phyloP scores from a whole-genome alignment of 2,113 vertebrate genomes.

The Chiloscyllium plagiosum region DNA sequence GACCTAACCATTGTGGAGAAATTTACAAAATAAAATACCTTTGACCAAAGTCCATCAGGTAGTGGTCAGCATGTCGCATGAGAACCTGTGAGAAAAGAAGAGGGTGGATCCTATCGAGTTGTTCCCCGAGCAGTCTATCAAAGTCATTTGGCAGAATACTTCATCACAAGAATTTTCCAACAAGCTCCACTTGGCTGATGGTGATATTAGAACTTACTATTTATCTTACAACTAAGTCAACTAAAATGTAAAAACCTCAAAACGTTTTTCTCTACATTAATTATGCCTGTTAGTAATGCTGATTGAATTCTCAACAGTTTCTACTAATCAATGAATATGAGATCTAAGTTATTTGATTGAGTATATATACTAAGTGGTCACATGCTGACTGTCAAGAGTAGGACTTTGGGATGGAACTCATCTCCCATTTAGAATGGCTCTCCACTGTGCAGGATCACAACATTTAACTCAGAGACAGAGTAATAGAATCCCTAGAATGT shows the following conservation, averaged over 20 bases:
- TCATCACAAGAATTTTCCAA: too few relatives aligned
- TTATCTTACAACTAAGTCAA: not conserved
- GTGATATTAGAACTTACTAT: not conserved
- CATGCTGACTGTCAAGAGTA: not conserved
- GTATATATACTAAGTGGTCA: not conserved
- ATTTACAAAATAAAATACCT: too few relatives aligned
- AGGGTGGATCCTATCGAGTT: too few relatives aligned
- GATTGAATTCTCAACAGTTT: not conserved
- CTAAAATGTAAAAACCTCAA: not conserved
- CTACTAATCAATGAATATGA: not conserved
- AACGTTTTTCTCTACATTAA: not conserved
- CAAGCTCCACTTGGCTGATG: not conserved
- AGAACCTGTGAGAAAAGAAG: too few relatives aligned
- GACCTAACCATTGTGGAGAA: too few relatives aligned
- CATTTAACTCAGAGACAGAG: not conserved
- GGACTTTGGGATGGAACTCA: not conserved
- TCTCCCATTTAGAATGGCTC: not conserved
- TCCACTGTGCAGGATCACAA: not conserved
- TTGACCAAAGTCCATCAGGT: too few relatives aligned
- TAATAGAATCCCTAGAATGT: too few relatives aligned
- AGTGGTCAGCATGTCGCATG: too few relatives aligned
- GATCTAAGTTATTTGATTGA: not conserved
- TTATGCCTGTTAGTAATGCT: not conserved
- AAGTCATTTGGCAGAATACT: too few relatives aligned
- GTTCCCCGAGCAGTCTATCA: too few relatives aligned